Conservation (phyloP, 2,113 vertebrate genomes). For the Murina feae region DNA sequence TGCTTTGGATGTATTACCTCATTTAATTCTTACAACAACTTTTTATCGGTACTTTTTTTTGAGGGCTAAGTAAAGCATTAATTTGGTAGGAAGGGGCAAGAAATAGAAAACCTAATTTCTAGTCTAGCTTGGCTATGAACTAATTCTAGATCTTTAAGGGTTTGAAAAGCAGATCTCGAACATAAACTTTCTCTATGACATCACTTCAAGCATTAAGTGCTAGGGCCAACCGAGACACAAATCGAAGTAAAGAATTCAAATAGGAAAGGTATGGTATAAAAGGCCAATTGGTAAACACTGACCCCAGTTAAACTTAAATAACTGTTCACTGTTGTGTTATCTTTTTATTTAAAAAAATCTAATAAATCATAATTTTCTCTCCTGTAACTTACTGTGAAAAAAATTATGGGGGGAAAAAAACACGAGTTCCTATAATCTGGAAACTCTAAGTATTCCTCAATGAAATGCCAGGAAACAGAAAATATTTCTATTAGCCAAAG, state of each 20-base stretch:
- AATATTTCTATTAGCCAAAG: not conserved
- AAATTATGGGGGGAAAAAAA: not conserved
- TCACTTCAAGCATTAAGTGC: not conserved
- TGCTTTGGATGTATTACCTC: not conserved
- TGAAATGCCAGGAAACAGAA: not conserved
- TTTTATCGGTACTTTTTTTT: not conserved
- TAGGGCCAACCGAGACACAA: not conserved
- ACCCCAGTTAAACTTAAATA: not conserved
- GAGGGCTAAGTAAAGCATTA: not conserved
- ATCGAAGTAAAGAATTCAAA: not conserved
- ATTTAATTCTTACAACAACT: not conserved
- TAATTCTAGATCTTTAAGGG: not conserved
- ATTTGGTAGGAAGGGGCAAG: not conserved
- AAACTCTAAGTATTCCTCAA: not conserved
- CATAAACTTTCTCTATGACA: not conserved
- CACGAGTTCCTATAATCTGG: not conserved
- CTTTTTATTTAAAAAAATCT: constrained; percentile 22
- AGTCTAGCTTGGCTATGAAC: not conserved
- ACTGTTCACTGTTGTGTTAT: not conserved
- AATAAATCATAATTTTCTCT: not conserved
- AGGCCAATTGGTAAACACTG: not conserved
- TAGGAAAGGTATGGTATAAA: not conserved
- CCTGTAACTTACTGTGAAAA: not conserved
- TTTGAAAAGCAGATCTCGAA: not conserved
- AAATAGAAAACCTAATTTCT: not conserved